Percentiles rank a stretch among this genome's conserved stretches.
Conservation (phyloP, 2,797 vertebrate species). For the Acrossocheilus wenchowensis region DNA sequence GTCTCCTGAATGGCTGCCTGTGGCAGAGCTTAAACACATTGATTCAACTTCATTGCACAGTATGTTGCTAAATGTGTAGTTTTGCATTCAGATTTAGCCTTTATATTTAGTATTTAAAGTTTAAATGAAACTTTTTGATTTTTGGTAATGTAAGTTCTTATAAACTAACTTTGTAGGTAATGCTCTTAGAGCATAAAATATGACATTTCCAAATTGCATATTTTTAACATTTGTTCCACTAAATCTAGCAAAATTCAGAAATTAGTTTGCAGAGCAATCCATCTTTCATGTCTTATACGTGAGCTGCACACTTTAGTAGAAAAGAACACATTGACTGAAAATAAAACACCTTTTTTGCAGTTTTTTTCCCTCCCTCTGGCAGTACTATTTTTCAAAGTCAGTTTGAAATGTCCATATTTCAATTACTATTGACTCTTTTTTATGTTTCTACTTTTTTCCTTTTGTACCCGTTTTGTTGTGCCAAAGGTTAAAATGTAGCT, state of each 20-base stretch:
- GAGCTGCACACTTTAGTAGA: conserved; percentile 18
- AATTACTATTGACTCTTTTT: conserved; percentile 3
- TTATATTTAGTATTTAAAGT: not conserved
- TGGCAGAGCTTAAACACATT: not conserved
- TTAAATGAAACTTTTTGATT: conserved; percentile 2
- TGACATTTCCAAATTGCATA: conserved; percentile 9
- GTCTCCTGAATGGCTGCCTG: not conserved
- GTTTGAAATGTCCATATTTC: conserved; percentile 17
- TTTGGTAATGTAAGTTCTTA: not conserved
- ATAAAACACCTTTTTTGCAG: conserved; percentile 1
- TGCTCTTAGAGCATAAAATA: not conserved
- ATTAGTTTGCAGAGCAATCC: not conserved
- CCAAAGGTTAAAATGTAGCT: conserved; percentile 20
- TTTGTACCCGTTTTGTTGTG: conserved; percentile 16
- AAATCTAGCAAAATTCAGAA: not conserved
- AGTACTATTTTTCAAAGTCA: conserved; percentile 15
- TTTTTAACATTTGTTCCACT: conserved; percentile 12
- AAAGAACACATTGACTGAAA: not conserved
- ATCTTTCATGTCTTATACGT: conserved; percentile 8
- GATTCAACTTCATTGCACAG: not conserved
- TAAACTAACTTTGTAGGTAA: conserved; percentile 15
- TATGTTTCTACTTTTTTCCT: not conserved
- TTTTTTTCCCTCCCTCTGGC: not conserved
- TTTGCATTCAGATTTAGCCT: not conserved
- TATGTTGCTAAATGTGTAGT: not conserved